phyloP scores from a whole-genome alignment of 1,140 invertebrate genomes.

The Hypsibius dujardini region DNA sequence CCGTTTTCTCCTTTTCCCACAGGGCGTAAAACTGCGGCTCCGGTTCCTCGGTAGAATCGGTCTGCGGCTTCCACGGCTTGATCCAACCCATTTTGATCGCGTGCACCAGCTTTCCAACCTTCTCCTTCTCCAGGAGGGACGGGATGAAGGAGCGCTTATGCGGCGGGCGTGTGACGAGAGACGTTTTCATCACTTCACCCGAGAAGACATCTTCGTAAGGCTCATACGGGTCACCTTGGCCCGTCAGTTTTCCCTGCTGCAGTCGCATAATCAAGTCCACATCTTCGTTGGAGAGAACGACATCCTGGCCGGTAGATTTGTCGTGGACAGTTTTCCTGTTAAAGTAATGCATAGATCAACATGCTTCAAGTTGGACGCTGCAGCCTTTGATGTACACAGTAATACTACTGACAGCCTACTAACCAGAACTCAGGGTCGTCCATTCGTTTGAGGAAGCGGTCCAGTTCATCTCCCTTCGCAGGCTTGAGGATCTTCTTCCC shows the following conservation, averaged over 20 bases:
- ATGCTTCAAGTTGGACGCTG: too few relatives aligned
- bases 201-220: slow-evolving; percentile 87
- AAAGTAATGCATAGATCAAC: slow-evolving; percentile 16
- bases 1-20: slow-evolving; percentile 38
- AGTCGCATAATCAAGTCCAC: slow-evolving; percentile 66
- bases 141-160: slow-evolving; percentile 91
- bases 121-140: slow-evolving; percentile 57
- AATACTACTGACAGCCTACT: slow-evolving; percentile 18
- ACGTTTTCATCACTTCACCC: slow-evolving; percentile 74
- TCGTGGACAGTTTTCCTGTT: slow-evolving; percentile 72
- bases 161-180: slow-evolving; percentile 72
- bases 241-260: slow-evolving; percentile 45
- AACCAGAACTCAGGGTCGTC: slow-evolving; percentile 92
- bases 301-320: slow-evolving; percentile 75
- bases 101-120: slow-evolving; percentile 69
- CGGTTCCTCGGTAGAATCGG: slow-evolving; percentile 29
- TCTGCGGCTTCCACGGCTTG: slow-evolving; percentile 44
- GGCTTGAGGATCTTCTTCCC: slow-evolving; percentile 78
- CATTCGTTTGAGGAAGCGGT: slow-evolving; percentile 78
- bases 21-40: slow-evolving; percentile 37
- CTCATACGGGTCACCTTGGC: slow-evolving; percentile 39
- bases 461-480: slow-evolving; percentile 62
- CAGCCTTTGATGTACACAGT: too few relatives aligned
- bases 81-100: slow-evolving; percentile 94
- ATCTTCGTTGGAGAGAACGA: slow-evolving; percentile 70